These are phyloP conservation scores for Alauda arvensis DNA, from an alignment of 2,797 vertebrate genomes.

Conservation along the genomic window DNA sequence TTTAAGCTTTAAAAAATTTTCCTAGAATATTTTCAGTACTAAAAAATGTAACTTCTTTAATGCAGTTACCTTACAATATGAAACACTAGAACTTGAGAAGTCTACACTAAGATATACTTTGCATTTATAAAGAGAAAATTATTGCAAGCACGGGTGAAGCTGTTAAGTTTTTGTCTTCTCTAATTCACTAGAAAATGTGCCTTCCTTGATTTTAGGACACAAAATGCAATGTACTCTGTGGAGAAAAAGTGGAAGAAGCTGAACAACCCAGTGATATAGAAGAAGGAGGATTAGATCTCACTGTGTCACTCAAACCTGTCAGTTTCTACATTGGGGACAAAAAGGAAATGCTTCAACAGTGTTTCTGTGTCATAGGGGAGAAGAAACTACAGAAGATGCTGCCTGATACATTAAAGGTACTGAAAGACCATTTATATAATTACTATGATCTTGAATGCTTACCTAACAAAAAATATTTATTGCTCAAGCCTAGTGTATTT, in stretches of 20 bases:
- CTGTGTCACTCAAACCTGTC: constrained; percentile 85
- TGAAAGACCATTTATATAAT: neutral
- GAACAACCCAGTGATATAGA: constrained; percentile 90
- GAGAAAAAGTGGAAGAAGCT: constrained; percentile 74
- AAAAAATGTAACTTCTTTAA: neutral
- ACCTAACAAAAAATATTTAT: neutral
- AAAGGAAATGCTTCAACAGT: constrained; percentile 91
- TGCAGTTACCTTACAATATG: neutral
- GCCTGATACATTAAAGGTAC: constrained; percentile 92
- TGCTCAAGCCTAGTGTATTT: neutral
- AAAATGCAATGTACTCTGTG: constrained; percentile 69
- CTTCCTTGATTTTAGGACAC: constrained; percentile 71
- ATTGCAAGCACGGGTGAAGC: neutral
- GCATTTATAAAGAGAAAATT: neutral
- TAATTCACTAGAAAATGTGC: neutral
- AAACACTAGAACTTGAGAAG: neutral
- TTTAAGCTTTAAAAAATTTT: neutral
- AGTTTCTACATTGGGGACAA: constrained; percentile 86
- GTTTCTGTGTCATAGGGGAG: constrained; percentile 88
- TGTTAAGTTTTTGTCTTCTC: neutral
- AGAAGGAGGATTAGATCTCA: constrained; percentile 91
- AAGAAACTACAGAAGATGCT: constrained; percentile 93
- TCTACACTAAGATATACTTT: neutral
- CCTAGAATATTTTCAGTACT: neutral
- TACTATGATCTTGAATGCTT: neutral